Percentiles rank a stretch among this genome's conserved stretches.
Conservation (phyloP, 2,797 vertebrate genomes). For the Synanceia verrucosa region DNA sequence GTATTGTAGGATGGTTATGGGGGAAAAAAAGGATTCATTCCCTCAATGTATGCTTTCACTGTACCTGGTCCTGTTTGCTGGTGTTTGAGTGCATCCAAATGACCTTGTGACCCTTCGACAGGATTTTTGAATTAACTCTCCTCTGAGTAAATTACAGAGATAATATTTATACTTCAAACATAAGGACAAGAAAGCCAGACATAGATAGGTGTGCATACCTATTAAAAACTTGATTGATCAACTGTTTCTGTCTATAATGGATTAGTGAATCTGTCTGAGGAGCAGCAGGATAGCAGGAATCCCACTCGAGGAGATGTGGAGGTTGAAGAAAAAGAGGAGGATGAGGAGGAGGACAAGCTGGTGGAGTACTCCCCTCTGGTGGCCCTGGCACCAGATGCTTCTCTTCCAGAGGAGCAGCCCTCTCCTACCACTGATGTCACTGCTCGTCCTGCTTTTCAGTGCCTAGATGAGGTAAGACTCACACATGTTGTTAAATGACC, state of each 20-base stretch:
- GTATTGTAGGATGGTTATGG: neutral
- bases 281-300: conserved; percentile 50
- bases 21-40: neutral
- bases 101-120: neutral
- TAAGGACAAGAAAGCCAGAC: no score
- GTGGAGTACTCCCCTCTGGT: conserved; percentile 53
- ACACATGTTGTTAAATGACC: neutral
- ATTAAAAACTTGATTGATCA: neutral
- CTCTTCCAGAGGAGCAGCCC: conserved; percentile 69
- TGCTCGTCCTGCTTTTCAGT: conserved; percentile 81
- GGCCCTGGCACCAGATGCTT: conserved; percentile 73
- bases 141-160: neutral
- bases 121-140: neutral
- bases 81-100: neutral
- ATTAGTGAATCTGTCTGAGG: conserved; percentile 76
- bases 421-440: conserved; percentile 49
- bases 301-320: conserved; percentile 61
- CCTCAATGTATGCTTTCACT: neutral
- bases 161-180: neutral
- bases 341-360: conserved; percentile 20
- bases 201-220: neutral
- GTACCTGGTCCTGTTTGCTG: neutral
- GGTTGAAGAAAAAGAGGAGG: conserved; percentile 26
- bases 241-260: conserved; percentile 20
- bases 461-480: conserved; percentile 88